phyloP scores from a whole-genome alignment of 2,113 vertebrate species.

The Oncorhynchus kisutch region DNA sequence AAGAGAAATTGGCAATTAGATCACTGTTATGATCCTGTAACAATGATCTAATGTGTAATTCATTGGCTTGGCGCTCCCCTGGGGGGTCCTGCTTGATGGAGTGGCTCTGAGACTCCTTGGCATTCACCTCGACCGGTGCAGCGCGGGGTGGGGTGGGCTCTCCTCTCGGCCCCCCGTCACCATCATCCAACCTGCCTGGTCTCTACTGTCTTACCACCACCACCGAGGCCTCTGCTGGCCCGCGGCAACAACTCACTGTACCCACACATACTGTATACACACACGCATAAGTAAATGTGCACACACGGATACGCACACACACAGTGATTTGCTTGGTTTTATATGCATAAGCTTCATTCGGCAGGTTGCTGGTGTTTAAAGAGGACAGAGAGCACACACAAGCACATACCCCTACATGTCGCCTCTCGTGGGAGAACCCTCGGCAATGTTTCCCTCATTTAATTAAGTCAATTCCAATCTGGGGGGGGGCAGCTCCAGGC shows the following conservation, averaged over 20 bases:
- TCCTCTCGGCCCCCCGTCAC: neutral
- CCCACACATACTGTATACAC: constrained; percentile 21
- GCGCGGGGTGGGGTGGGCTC: neutral
- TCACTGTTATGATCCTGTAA: constrained; percentile 78
- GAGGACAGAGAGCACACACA: constrained; percentile 22
- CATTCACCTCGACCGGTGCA: constrained; percentile 55
- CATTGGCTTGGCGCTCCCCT: constrained; percentile 70
- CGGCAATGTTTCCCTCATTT: constrained; percentile 52
- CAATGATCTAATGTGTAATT: constrained; percentile 81
- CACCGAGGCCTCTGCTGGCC: constrained; percentile 33
- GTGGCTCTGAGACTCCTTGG: constrained; percentile 57
- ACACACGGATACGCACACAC: constrained; percentile 11
- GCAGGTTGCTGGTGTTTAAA: constrained; percentile 22
- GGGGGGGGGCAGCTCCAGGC: constrained; percentile 35
- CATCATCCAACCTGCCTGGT: constrained; percentile 7
- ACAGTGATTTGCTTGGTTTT: constrained; percentile 22
- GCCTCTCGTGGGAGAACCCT: constrained; percentile 43
- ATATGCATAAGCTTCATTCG: constrained; percentile 21
- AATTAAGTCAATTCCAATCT: constrained; percentile 69
- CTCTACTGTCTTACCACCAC: neutral
- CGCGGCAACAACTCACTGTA: constrained; percentile 59
- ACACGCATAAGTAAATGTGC: constrained; percentile 2
- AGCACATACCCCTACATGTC: neutral
- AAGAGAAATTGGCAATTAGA: constrained; percentile 81
- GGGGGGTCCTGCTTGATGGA: constrained; percentile 49